phyloP scores from a whole-genome alignment of 2,113 vertebrate genomes.

The Rostratula benghalensis region DNA sequence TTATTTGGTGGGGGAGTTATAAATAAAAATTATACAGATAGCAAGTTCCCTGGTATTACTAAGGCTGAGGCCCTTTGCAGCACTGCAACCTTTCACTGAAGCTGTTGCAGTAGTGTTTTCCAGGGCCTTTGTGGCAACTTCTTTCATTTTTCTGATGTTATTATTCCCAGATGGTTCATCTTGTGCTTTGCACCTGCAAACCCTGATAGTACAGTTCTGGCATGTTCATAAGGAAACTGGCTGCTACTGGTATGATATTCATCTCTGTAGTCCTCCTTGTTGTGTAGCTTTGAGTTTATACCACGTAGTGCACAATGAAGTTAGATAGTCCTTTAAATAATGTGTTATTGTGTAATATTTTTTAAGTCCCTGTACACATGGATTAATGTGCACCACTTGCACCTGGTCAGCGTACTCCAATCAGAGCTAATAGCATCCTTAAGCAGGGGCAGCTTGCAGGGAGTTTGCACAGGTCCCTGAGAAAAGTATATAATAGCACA shows the following conservation, averaged over 20 bases:
- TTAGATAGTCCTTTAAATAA: background rate
- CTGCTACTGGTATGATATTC: background rate
- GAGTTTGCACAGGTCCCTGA: background rate
- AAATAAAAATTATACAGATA: background rate
- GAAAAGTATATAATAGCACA: background rate
- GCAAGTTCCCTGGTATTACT: background rate
- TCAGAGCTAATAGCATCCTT: background rate
- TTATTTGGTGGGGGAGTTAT: too few relatives aligned
- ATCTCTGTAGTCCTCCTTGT: background rate
- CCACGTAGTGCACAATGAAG: background rate
- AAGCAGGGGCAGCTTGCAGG: background rate
- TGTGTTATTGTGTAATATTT: background rate
- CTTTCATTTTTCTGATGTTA: background rate
- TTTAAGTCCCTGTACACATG: background rate
- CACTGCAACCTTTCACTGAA: background rate
- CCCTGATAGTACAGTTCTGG: background rate
- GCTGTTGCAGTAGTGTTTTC: background rate
- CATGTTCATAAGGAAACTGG: background rate
- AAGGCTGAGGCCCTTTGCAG: background rate
- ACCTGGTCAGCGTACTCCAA: background rate
- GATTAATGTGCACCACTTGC: background rate
- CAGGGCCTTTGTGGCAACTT: background rate
- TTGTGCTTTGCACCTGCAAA: background rate
- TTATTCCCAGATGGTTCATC: background rate
- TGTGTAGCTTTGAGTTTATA: background rate